phyloP scores from a whole-genome alignment of 2,113 vertebrate species.

The Lynx canadensis region DNA sequence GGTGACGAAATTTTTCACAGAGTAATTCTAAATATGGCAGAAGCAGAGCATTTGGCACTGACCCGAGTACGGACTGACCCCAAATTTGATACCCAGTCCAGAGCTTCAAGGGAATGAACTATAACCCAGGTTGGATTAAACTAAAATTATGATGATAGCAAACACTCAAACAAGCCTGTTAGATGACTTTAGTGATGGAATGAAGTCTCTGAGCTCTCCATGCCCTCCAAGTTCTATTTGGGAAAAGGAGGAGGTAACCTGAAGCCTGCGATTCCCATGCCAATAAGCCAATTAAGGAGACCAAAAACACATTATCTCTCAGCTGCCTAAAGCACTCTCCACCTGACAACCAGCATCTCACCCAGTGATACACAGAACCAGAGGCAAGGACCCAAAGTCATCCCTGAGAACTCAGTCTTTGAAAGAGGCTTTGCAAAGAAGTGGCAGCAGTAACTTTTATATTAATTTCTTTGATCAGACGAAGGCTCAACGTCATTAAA shows the following conservation, averaged over 20 bases:
- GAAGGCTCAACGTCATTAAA: background rate
- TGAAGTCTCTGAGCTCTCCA: constrained; percentile 40
- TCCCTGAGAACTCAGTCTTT: constrained; percentile 16
- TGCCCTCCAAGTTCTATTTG: constrained; percentile 70
- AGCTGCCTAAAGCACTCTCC: constrained; percentile 52
- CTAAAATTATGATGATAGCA: constrained; percentile 69
- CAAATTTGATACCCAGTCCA: constrained; percentile 72
- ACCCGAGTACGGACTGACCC: constrained; percentile 45
- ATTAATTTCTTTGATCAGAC: constrained; percentile 33
- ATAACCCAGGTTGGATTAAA: constrained; percentile 70
- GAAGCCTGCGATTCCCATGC: constrained; percentile 56
- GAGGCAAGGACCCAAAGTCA: background rate
- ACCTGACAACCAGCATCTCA: constrained; percentile 48
- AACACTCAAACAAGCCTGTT: constrained; percentile 47
- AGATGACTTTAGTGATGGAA: constrained; percentile 68
- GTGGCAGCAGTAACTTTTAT: background rate
- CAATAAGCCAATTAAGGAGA: constrained; percentile 75
- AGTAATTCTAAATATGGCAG: constrained; percentile 72
- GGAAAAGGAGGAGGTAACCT: constrained; percentile 59
- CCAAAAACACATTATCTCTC: constrained; percentile 49
- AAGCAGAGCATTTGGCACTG: constrained; percentile 49
- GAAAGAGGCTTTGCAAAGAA: constrained; percentile 33
- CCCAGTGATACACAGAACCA: background rate
- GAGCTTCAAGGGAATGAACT: constrained; percentile 69
- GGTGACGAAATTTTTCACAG: constrained; percentile 54